Conservation (phyloP, 2,113 vertebrate genomes). For the Opisthocomus hoazin region DNA sequence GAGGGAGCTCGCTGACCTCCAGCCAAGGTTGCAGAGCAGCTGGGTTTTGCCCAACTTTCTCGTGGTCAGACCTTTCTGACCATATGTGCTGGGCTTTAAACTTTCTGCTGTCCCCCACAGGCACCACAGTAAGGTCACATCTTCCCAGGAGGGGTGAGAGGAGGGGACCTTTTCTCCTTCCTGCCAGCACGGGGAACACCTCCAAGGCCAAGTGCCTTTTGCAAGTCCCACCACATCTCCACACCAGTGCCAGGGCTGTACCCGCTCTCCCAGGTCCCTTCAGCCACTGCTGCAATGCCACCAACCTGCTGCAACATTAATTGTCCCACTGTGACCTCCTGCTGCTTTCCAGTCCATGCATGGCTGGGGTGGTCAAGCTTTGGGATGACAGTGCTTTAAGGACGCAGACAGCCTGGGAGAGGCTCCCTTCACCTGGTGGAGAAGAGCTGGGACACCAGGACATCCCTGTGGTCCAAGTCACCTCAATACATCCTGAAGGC, state of each 20-base stretch:
- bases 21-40: background rate
- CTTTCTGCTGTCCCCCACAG: background rate
- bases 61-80: background rate
- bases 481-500: background rate
- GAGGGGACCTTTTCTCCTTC: background rate
- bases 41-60: background rate
- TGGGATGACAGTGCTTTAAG: background rate
- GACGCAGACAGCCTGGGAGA: background rate
- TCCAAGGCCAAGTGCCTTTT: background rate
- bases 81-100: background rate
- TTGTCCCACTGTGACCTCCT: background rate
- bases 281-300: background rate
- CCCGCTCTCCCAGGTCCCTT: background rate
- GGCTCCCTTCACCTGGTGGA: background rate
- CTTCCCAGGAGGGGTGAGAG: background rate
- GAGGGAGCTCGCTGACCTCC: background rate
- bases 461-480: too few relatives aligned
- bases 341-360: background rate
- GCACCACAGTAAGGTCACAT: background rate
- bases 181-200: background rate
- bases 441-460: background rate
- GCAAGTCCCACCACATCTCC: background rate
- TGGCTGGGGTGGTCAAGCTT: background rate
- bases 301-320: background rate
- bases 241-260: fast-evolving